Base-by-base conservation (phyloP, 1,140 invertebrate genomes). In the Sinonovacula constricta region DNA sequence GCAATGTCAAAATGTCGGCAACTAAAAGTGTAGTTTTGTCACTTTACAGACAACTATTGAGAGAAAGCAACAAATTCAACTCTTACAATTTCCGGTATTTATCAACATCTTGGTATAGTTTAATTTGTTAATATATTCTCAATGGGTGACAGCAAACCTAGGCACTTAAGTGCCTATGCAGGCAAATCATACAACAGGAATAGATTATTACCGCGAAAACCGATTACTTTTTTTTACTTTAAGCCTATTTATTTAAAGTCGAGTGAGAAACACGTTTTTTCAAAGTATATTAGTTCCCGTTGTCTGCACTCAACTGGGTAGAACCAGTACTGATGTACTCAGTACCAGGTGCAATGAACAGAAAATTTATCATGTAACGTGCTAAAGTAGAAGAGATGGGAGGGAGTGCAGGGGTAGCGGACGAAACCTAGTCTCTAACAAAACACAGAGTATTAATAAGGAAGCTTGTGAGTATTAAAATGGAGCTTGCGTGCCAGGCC, bases 51-150 rank as follows among this genome's bases (percentile, higher is more conserved):
- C 57, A 59, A 10, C 53, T 89, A 31, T 53, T 89, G 22, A 74
- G 75, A 57, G 88, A 88, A 82, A 59, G 84, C 22, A 80, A 82
- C 45, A 86, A 88, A 62, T 83, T 88, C 30, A 75, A 84, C 22
- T 82, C 85, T 31, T 89, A 89, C 62, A 89, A 88, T 76, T 89
- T 84, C 70, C 83, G 88, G 88, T 89, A 80, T 54, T 30, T n/a
- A n/a, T 33, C 22, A 65, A 60, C 26, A n/a, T 33, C 4, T 15
- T 45, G 7, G 7, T 18, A 45, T 45, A 7, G 18, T 18, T 45
- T 18, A 45, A 10, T 7, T 10, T 10, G 7, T 45, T 45, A 45
- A 45, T 10, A 45, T 45, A 45, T 45, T n/a, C n/a, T n/a, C n/a
- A n/a, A n/a, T 45, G 39, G 39, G 7, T 45, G 39, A 45, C 39